phyloP scores from a whole-genome alignment of 2,797 vertebrate species.

The Pteronotus mesoamericanus region DNA sequence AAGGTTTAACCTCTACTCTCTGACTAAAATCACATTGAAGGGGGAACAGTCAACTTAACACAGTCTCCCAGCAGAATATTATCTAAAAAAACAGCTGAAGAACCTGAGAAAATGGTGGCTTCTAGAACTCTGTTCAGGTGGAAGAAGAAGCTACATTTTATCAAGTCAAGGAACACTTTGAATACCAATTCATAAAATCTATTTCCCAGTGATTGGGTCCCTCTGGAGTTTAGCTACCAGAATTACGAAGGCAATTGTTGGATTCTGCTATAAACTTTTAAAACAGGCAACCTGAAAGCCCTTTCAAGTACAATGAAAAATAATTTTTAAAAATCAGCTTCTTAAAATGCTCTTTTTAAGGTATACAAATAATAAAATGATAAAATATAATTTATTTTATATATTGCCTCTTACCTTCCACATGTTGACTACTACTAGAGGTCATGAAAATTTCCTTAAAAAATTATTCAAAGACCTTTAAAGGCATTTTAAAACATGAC shows the following conservation, averaged over 20 bases:
- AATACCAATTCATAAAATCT: slow-evolving; percentile 47
- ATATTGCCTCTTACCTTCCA: slow-evolving; percentile 3
- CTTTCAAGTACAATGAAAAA: slow-evolving; percentile 34
- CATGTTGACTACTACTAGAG: not conserved
- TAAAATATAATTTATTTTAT: slow-evolving; percentile 58
- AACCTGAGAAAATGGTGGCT: slow-evolving; percentile 68
- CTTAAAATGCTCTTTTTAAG: slow-evolving; percentile 60
- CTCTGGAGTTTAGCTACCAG: slow-evolving; percentile 29
- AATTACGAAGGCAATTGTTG: slow-evolving; percentile 71
- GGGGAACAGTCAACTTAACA: slow-evolving; percentile 69
- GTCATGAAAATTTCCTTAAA: not conserved
- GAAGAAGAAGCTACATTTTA: slow-evolving; percentile 48
- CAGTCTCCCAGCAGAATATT: slow-evolving; percentile 67
- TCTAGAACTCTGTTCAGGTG: slow-evolving; percentile 46
- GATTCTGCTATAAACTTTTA: slow-evolving; percentile 65
- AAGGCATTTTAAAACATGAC: slow-evolving; percentile 67
- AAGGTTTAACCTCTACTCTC: slow-evolving; percentile 56
- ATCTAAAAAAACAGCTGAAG: slow-evolving; percentile 63
- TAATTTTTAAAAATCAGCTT: not conserved
- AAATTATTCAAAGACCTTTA: slow-evolving; percentile 42
- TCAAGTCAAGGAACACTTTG: slow-evolving; percentile 59
- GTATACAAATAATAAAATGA: slow-evolving; percentile 62
- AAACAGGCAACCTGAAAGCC: not conserved
- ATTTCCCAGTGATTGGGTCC: slow-evolving; percentile 24
- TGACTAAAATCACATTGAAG: slow-evolving; percentile 68